Conservation (phyloP, 2,797 vertebrate species). For the Potorous gilbertii region DNA sequence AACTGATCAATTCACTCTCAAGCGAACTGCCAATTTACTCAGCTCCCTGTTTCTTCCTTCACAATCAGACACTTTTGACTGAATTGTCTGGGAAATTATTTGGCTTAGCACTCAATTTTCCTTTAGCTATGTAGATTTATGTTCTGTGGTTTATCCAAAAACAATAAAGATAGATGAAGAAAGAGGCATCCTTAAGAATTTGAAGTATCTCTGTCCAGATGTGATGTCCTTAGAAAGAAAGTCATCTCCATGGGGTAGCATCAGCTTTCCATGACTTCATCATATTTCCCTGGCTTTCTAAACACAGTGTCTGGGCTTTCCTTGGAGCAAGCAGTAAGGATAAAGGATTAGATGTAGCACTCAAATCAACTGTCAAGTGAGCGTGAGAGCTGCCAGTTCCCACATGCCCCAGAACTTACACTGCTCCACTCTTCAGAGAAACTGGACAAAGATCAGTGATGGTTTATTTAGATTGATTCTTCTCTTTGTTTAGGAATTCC, state of each 20-base stretch:
- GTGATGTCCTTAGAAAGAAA: background rate
- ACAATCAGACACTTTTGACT: slow-evolving; percentile 25
- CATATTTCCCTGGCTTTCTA: slow-evolving; percentile 6
- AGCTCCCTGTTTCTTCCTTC: slow-evolving; percentile 28
- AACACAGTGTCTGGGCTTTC: background rate
- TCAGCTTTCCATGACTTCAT: background rate
- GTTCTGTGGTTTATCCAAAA: slow-evolving; percentile 48
- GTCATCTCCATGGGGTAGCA: background rate
- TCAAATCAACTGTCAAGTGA: background rate
- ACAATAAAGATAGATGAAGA: background rate
- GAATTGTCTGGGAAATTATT: slow-evolving; percentile 55
- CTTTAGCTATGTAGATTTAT: slow-evolving; percentile 44
- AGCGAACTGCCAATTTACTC: background rate
- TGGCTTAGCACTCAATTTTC: slow-evolving; percentile 20
- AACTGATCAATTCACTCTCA: background rate
- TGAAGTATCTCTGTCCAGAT: background rate
- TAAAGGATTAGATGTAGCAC: background rate
- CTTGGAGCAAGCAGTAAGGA: background rate
- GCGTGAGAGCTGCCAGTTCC: background rate
- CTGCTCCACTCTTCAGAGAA: slow-evolving; percentile 10
- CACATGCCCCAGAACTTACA: background rate
- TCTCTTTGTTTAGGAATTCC: background rate
- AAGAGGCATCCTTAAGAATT: background rate
- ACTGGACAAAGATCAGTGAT: slow-evolving; percentile 38
- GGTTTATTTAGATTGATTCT: slow-evolving; percentile 6